Conservation (phyloP, 1,140 invertebrate genomes). For the Eurosta solidaginis region DNA sequence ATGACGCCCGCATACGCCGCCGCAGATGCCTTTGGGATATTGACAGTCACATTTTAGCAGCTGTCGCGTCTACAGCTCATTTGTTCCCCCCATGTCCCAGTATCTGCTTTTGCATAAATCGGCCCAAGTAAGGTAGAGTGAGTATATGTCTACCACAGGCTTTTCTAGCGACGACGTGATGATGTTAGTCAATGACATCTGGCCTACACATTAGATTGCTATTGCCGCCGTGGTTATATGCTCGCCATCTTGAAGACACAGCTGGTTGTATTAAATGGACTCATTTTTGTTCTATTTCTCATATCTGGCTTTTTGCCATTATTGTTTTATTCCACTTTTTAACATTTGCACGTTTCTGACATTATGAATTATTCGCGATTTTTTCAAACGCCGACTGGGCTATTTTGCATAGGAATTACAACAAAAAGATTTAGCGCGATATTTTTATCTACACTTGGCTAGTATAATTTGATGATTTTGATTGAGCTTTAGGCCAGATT, state of each 20-base stretch:
- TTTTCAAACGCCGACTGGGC: background rate
- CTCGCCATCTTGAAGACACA: background rate
- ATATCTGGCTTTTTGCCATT: background rate
- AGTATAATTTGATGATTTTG: no score
- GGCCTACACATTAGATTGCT: slow-evolving; percentile 2
- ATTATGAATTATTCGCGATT: slow-evolving; percentile 27
- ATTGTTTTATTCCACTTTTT: background rate
- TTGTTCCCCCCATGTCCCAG: background rate
- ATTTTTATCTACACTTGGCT: no score
- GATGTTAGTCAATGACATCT: slow-evolving; percentile 7
- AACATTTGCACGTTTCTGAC: slow-evolving; percentile 20
- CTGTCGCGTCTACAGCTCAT: background rate
- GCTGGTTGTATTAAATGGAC: background rate
- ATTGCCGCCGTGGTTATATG: background rate
- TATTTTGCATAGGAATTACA: slow-evolving; percentile 7
- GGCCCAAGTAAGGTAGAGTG: no score
- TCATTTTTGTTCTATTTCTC: background rate
- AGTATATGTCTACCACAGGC: background rate
- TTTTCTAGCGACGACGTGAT: background rate
- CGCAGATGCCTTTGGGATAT: background rate
- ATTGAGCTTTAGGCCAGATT: no score
- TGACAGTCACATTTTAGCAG: slow-evolving; percentile 5
- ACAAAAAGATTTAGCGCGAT: no score
- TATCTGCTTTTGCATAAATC: background rate
- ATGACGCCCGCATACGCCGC: background rate